Evolutionary conservation across 1,140 invertebrate genomes (phyloP).

Genomic region (Heterodera carotae): DNA sequence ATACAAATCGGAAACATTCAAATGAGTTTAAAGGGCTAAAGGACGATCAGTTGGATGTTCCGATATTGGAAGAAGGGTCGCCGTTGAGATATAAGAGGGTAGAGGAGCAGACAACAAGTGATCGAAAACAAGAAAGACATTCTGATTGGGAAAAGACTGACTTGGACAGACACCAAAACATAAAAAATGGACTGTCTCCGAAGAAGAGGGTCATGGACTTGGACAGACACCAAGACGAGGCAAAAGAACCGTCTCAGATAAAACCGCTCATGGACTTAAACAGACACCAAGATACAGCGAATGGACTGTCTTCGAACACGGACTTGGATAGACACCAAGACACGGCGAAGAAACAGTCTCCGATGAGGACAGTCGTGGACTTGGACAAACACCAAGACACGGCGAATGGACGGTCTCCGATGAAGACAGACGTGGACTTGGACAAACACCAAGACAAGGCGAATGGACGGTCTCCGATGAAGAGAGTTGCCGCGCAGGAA

Average conservation of each 20-base stretch:
- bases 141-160: background rate
- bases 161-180: background rate
- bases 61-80: constrained; percentile 10
- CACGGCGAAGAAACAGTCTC: too few species aligned
- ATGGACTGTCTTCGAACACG: too few species aligned
- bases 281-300: too few species aligned
- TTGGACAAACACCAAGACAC: too few species aligned
- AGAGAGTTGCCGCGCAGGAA: constrained; percentile 7
- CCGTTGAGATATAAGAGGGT: background rate
- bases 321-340: too few species aligned
- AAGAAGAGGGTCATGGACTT: too few species aligned
- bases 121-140: background rate
- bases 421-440: background rate
- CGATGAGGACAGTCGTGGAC: too few species aligned
- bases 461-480: background rate
- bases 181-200: too few species aligned
- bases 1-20: background rate
- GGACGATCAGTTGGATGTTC: constrained; percentile 14
- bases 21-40: background rate
- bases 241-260: too few species aligned
- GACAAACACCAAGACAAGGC: background rate
- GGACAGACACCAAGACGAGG: too few species aligned
- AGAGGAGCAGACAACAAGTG: constrained; percentile 5
- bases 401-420: background rate
- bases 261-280: too few species aligned